Evolutionary conservation across 2,888 invertebrate species (phyloP), one percentile per base, ranked within the genome.

Genomic region (Tachystola acroxantha): DNA sequence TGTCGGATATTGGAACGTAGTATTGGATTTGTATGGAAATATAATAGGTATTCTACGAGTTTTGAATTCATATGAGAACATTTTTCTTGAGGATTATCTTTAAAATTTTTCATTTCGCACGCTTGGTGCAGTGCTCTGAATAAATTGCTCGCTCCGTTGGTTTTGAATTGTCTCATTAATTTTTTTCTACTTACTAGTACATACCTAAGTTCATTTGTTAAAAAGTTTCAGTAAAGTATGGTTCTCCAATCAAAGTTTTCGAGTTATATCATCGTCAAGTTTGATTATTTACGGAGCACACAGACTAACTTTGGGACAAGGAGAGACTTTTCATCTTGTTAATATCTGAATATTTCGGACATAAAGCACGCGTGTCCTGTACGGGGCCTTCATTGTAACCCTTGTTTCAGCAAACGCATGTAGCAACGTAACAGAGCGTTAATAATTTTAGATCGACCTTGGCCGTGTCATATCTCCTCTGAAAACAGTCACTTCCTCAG

Each of bases 371-470:
- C 6, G 16, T 16, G 16, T 6, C n/a, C n/a, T n/a, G n/a, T n/a
- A n/a, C n/a, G n/a, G n/a, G n/a, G 6, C 16, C 16, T 6, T 16
- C 16, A 24, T n/a, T n/a, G 24, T 24, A n/a, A 19, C 22, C 7
- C 14, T 34, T 30, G 9, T 3, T 32, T 27, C 22, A 32, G 25
- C 19, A 14, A 19, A 39, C 31, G 42, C n/a, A 37, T 45, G 48
- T 50, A 46, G n/a, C 24, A 4, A n/a, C 44, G 44, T 45, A 51
- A 50, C 27, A 20, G 28, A 29, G 38, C 31, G 38, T 48, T 43
- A 43, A 39, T 46, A 39, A 48, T 47, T 55, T 56, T 45, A 45
- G 45, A 42, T 32, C 43, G 53, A 34, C 61, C 61, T 64, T 66
- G 60, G 53, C 56, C 48, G 42, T 53, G 46, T 32, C 16, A n/a